These are phyloP conservation scores for Zosterops pallidus DNA, from an alignment of 2,113 vertebrate species.

Conservation along the genomic window DNA sequence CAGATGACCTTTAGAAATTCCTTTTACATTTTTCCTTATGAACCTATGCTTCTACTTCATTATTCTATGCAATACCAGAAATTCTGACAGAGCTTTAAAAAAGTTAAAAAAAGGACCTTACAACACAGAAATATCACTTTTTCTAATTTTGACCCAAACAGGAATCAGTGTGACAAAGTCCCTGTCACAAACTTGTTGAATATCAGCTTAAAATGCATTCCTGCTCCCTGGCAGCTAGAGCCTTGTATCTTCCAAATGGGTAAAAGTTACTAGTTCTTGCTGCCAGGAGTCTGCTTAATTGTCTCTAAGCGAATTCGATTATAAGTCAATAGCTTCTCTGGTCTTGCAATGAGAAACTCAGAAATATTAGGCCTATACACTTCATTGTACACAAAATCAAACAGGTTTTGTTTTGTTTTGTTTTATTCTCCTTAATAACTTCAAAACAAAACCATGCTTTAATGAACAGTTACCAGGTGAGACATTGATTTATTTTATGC, in stretches of 20 bases:
- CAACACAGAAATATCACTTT: background rate
- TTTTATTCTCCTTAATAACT: background rate
- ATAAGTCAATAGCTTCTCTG: background rate
- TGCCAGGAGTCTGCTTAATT: background rate
- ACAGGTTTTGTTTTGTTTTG: background rate
- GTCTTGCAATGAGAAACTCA: background rate
- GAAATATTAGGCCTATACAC: background rate
- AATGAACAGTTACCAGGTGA: background rate
- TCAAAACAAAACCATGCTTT: background rate
- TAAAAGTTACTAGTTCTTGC: background rate
- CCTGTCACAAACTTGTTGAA: background rate
- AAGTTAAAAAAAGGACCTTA: background rate
- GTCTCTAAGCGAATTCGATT: background rate
- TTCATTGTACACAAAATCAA: background rate
- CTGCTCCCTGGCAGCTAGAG: background rate
- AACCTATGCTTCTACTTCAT: background rate
- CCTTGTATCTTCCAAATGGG: background rate
- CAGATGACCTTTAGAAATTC: background rate
- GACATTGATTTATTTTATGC: background rate
- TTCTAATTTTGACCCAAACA: background rate
- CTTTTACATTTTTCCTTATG: background rate
- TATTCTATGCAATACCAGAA: background rate
- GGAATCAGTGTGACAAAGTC: background rate
- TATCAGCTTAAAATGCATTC: background rate
- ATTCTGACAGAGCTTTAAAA: background rate